Evolutionary conservation across 2,888 invertebrate genomes (phyloP).

Genomic region (Monopis laevigella): DNA sequence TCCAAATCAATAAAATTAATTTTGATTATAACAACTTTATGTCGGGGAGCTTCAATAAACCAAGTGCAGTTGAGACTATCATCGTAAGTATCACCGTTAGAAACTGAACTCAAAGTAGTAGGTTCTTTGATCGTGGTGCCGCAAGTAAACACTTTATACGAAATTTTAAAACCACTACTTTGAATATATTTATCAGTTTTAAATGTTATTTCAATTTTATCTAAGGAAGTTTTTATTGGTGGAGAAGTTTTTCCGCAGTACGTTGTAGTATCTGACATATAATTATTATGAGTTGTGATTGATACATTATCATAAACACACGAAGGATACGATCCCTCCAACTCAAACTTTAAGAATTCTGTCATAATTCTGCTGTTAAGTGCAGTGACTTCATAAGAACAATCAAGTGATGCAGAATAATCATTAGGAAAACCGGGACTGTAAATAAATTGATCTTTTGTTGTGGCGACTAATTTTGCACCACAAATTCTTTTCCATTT

Average conservation of each 20-base stretch:
- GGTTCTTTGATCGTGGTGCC: slow-evolving; percentile 77
- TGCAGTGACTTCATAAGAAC: slow-evolving; percentile 71
- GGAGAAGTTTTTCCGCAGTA: slow-evolving; percentile 46
- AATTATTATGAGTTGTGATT: slow-evolving; percentile 27
- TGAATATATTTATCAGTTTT: slow-evolving; percentile 65
- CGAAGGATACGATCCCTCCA: slow-evolving; percentile 42
- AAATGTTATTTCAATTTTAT: slow-evolving; percentile 55
- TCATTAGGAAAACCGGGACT: slow-evolving; percentile 78
- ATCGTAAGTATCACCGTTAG: slow-evolving; percentile 50
- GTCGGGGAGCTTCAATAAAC: slow-evolving; percentile 76
- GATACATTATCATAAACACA: slow-evolving; percentile 67
- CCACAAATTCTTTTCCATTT: slow-evolving; percentile 77
- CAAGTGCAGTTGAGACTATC: slow-evolving; percentile 75
- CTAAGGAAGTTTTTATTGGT: slow-evolving; percentile 30
- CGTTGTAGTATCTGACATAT: slow-evolving; percentile 15
- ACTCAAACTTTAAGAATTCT: slow-evolving; percentile 69
- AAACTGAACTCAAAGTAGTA: slow-evolving; percentile 49
- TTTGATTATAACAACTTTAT: slow-evolving; percentile 71
- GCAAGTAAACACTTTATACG: slow-evolving; percentile 71
- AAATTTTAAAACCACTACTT: slow-evolving; percentile 67
- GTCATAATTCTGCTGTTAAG: slow-evolving; percentile 48
- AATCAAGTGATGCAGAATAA: slow-evolving; percentile 69
- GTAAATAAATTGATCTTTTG: slow-evolving; percentile 58
- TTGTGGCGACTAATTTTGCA: slow-evolving; percentile 67
- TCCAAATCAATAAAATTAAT: slow-evolving; percentile 69